Evolutionary conservation across 2,113 vertebrate species (phyloP).

Genomic region (Pseudonaja textilis): DNA sequence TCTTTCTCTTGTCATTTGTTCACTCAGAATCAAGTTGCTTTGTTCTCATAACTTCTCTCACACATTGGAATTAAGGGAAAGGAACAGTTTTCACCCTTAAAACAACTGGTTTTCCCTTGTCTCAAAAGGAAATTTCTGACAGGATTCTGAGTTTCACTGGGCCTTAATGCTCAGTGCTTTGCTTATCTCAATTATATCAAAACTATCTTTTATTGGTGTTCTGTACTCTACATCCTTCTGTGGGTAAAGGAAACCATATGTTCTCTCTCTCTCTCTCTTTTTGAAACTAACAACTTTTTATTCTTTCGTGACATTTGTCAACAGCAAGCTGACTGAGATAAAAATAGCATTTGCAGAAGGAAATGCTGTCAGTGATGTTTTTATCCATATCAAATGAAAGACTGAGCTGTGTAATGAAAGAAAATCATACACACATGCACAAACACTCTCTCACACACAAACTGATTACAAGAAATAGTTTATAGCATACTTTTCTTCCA

Average conservation of each 20-base stretch:
- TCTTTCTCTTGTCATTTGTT: background rate
- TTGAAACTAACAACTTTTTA: conserved; percentile 20
- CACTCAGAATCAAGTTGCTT: background rate
- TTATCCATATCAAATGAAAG: conserved; percentile 45
- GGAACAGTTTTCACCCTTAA: background rate
- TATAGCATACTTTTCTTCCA: conserved; percentile 45
- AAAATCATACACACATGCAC: background rate
- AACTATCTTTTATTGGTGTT: conserved; percentile 12
- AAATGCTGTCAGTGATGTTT: conserved; percentile 36
- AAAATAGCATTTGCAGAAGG: conserved; percentile 39
- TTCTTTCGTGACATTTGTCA: conserved; percentile 37
- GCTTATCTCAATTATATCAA: conserved; percentile 18
- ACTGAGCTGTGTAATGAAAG: conserved; percentile 23
- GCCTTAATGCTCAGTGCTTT: conserved; percentile 12
- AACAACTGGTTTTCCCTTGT: background rate
- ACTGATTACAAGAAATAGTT: conserved; percentile 54
- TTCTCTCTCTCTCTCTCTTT: background rate
- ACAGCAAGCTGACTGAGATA: conserved; percentile 40
- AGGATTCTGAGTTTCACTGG: conserved; percentile 1
- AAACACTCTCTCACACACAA: background rate
- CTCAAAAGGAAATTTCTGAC: background rate
- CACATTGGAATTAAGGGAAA: background rate
- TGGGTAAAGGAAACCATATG: conserved; percentile 38
- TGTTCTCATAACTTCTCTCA: background rate
- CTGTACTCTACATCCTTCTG: background rate